Conservation (phyloP, 2,797 vertebrate genomes). For the Tokudaia tokunoshimensis region DNA sequence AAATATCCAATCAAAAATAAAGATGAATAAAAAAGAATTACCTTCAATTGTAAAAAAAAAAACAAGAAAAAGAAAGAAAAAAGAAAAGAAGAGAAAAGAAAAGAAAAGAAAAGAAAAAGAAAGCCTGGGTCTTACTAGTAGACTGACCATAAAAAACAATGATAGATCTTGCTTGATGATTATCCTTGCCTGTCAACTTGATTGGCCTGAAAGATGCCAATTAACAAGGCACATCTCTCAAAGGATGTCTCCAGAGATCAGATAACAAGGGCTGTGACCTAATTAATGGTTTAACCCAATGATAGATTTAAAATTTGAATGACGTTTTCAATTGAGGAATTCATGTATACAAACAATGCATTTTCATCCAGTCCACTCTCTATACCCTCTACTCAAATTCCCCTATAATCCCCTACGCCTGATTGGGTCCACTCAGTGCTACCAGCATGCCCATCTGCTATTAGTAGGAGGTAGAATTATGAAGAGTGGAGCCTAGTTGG, state of each 20-base stretch:
- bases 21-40: too few relatives aligned
- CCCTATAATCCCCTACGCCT: background rate
- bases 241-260: background rate
- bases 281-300: background rate
- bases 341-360: background rate
- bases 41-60: too few relatives aligned
- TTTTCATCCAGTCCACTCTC: background rate
- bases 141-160: background rate
- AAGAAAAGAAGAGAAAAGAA: too few relatives aligned
- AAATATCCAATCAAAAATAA: too few relatives aligned
- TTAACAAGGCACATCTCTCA: background rate
- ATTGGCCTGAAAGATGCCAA: background rate
- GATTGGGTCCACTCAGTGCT: background rate
- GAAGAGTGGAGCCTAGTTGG: background rate
- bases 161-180: background rate
- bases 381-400: background rate
- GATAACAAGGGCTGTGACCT: too few relatives aligned
- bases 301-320: background rate
- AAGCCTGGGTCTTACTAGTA: background rate
- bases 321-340: background rate
- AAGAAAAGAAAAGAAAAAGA: background rate
- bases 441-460: background rate
- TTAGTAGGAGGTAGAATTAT: background rate
- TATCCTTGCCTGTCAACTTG: background rate
- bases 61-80: too few relatives aligned